Conservation (phyloP, 2,113 vertebrate genomes). For the Clupea harengus region DNA sequence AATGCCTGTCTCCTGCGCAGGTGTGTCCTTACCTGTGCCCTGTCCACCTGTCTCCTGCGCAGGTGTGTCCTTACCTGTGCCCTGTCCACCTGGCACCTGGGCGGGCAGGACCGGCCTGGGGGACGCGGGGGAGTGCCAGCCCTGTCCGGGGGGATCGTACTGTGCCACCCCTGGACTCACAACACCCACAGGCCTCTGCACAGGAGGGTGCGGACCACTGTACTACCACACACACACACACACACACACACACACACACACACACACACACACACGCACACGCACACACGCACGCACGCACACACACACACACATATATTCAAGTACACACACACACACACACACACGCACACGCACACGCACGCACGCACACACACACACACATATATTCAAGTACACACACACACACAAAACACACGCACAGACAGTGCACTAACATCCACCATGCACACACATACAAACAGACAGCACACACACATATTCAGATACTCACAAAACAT, state of each 20-base stretch:
- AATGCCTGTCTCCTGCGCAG: neutral
- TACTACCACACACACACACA: neutral
- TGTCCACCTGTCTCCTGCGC: slow-evolving; percentile 62
- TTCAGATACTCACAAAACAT: neutral
- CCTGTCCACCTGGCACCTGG: slow-evolving; percentile 81
- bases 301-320: too few relatives aligned
- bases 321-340: too few relatives aligned
- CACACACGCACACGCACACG: too few relatives aligned
- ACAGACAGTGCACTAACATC: neutral
- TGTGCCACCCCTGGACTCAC: slow-evolving; percentile 69
- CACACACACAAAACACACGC: neutral
- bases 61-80: slow-evolving; percentile 51
- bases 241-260: neutral
- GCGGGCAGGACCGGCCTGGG: slow-evolving; percentile 69
- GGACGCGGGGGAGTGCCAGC: slow-evolving; percentile 64
- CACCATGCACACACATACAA: neutral
- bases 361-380: too few relatives aligned
- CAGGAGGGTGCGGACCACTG: slow-evolving; percentile 70
- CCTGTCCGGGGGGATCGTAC: slow-evolving; percentile 74
- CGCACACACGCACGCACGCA: too few relatives aligned
- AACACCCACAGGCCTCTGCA: slow-evolving; percentile 72
- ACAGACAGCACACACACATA: neutral
- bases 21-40: slow-evolving; percentile 51
- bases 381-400: neutral
- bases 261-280: too few relatives aligned